Conservation (phyloP, 2,888 invertebrate species). For the Dione vanillae region DNA sequence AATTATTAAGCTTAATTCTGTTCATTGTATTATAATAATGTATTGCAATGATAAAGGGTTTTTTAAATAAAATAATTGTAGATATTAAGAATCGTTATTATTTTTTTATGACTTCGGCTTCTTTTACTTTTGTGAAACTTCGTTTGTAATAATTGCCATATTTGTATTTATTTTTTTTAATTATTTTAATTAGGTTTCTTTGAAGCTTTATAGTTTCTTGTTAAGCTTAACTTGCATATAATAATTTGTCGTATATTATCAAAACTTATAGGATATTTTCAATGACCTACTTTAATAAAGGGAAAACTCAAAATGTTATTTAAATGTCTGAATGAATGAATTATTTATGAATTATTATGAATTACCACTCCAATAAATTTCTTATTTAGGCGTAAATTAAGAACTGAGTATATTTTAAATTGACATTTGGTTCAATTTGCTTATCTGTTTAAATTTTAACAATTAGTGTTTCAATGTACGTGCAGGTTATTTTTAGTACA, state of each 20-base stretch:
- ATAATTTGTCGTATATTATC: neutral
- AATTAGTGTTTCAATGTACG: too few relatives aligned
- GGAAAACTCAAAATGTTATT: too few relatives aligned
- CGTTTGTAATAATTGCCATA: neutral
- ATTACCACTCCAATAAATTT: too few relatives aligned
- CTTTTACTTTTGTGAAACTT: neutral
- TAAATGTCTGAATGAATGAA: too few relatives aligned
- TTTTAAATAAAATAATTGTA: neutral
- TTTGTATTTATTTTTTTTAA: neutral
- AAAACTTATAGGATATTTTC: too few relatives aligned
- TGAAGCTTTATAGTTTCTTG: slow-evolving; percentile 7
- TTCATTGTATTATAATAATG: slow-evolving; percentile 15
- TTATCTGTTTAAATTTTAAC: too few relatives aligned
- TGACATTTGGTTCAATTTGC: too few relatives aligned
- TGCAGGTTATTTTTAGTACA: too few relatives aligned
- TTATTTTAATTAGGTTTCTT: slow-evolving; percentile 3
- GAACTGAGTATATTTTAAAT: too few relatives aligned
- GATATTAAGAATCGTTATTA: slow-evolving; percentile 6
- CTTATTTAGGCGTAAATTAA: too few relatives aligned
- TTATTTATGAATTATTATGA: too few relatives aligned
- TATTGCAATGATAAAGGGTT: slow-evolving; percentile 16
- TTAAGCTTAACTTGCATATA: neutral
- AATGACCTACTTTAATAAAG: too few relatives aligned
- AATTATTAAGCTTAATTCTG: neutral
- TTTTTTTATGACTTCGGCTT: slow-evolving; percentile 11